Base-by-base conservation (phyloP, 2,888 invertebrate genomes). In the Limulus polyphemus region DNA sequence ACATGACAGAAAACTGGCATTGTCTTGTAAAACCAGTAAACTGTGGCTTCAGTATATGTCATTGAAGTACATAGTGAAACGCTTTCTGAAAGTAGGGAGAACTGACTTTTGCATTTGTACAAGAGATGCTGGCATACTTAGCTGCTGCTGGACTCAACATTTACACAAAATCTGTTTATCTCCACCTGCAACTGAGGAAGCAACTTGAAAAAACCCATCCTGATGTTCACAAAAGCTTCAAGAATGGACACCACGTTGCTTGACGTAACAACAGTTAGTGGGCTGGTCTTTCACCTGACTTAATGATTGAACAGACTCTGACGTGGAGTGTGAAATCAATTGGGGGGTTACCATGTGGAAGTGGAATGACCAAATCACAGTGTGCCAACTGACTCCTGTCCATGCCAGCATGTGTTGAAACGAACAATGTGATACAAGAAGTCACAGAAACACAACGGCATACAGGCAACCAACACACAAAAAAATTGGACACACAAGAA, bases 121-220 rank as follows among this genome's bases (percentile, higher is more conserved):
- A 11, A 16, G 16, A 58, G 51, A 51, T 58, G 58, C 14, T 58
- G 32, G 51, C 50, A 0, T n/a, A 14, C 16, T 58, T 58, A 9
- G 50, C 49, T 50, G 10, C 49, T 14, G 49, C 50, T 49, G 75
- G 76, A 11, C 74, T 77, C 69, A 74, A 74, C 60, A 58, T 68
- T 3, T 75, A 76, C 68, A 73, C 74, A n/a, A n/a, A n/a, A 47
- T 74, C 74, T n/a, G n/a, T n/a, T n/a, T n/a, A 69, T 72, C 68
- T 76, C 10, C 75, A 75, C 70, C 61, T 76, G 17, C 76, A 77
- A 71, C 73, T 75, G 67, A 76, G 76, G 75, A 52, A 57, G n/a
- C 59, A 68, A n/a, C 65, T 73, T 56, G 57, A 67, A 68, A 50
- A 57, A 52, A 59, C 49, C 57, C 57, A 16, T n/a, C 17, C 16